Base-by-base conservation (phyloP, 2,888 invertebrate species). In the Mythimna loreyi region DNA sequence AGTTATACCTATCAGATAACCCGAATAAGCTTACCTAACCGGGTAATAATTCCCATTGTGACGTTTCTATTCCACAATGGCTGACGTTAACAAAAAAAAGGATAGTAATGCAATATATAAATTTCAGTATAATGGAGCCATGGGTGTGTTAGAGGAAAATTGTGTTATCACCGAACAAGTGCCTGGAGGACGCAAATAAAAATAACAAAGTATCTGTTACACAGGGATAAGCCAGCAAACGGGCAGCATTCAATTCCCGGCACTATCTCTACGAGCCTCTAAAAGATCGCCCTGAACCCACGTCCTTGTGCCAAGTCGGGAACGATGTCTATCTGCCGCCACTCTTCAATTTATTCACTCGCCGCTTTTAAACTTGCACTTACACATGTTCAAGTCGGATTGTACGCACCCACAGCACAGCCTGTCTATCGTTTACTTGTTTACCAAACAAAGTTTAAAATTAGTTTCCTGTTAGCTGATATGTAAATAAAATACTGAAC, bases 161-260 rank as follows among this genome's bases (percentile, higher is more conserved):
- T 88, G 86, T 83, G 84, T 88, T 90, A 90, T 90, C 90, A 85
- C 81, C 77, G 79, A 80, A 74, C 81, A 87, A 83, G 81, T 81
- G 85, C 83, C 76, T 82, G 36, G 80, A 84, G 81, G 81, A 85
- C 76, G 81, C 75, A 87, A 88, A 91, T 89, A 91, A 90, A 89
- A 88, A 90, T 89, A 91, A 89, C 86, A 87, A 91, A 91, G 91
- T 93, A 90, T 91, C 89, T 88, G 90, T 90, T 90, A 91, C 87
- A 87, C 85, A 84, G 88, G 91, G 92, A 93, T 93, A 92, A 93
- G 91, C 91, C 86, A 82, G 85, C 83, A 90, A 92, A 90, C 89
- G 91, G 92, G 87, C 87, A 90, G 89, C 91, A 91, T 93, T 93
- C 93, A 93, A 93, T 93, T 92, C 91, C 86, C 85, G 86, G 84